Conservation (phyloP, 2,888 invertebrate genomes). For the Pammene aurita region DNA sequence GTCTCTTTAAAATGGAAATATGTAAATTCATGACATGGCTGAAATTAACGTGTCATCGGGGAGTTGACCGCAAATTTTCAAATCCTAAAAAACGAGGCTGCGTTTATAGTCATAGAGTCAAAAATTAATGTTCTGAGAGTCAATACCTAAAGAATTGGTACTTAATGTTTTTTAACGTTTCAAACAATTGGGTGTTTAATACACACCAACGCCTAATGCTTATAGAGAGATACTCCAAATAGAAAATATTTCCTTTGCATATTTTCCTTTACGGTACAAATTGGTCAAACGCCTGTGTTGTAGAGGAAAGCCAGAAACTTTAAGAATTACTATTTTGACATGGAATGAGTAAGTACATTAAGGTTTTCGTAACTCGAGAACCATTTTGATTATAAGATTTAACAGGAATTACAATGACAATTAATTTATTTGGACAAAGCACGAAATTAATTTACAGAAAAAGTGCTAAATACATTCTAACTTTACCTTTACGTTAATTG, state of each 20-base stretch:
- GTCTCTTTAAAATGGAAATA: too few species aligned
- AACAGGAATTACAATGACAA: conserved; percentile 31
- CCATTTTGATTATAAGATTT: conserved; percentile 34
- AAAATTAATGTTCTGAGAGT: too few species aligned
- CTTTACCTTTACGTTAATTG: conserved; percentile 40
- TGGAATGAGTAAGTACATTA: conserved; percentile 42
- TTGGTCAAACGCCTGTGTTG: conserved; percentile 67
- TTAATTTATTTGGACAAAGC: conserved; percentile 31
- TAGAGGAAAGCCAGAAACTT: conserved; percentile 45
- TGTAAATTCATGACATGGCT: too few species aligned
- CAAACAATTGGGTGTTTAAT: conserved; percentile 2
- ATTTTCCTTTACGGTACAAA: conserved; percentile 51
- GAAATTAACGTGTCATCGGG: too few species aligned
- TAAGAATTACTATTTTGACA: conserved; percentile 38
- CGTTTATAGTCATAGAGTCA: too few species aligned
- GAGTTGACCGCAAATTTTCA: too few species aligned
- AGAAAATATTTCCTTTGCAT: conserved; percentile 60
- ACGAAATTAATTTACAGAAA: conserved; percentile 34
- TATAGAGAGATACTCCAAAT: conserved; percentile 80
- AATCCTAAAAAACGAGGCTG: too few species aligned
- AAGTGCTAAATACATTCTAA: conserved; percentile 37
- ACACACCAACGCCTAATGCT: conserved; percentile 54
- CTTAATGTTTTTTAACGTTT: too few species aligned
- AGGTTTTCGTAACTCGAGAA: conserved; percentile 40
- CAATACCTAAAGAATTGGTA: too few species aligned